Evolutionary conservation across 2,888 invertebrate genomes (phyloP).

Genomic region (Cephonodes hylas): DNA sequence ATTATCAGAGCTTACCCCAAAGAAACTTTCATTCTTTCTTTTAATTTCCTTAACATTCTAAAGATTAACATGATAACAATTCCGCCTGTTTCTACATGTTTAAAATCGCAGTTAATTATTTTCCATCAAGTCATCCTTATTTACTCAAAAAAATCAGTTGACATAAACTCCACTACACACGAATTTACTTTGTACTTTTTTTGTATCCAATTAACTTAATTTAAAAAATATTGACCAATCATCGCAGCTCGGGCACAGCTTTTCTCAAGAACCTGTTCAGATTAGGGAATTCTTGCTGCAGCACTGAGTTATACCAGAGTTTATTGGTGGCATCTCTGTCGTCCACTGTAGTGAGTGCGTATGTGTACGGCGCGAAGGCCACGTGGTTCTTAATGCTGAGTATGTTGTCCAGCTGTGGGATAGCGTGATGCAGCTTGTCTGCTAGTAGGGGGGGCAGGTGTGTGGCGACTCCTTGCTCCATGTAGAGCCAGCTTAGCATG

Average conservation of each 20-base stretch:
- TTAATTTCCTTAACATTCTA: no score
- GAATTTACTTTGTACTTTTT: no score
- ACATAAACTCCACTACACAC: no score
- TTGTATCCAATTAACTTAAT: no score
- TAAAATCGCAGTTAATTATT: no score
- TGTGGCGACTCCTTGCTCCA: constrained; percentile 46
- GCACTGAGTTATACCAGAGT: constrained; percentile 47
- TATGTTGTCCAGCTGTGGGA: constrained; percentile 54
- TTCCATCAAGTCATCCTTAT: no score
- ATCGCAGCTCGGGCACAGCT: constrained; percentile 46
- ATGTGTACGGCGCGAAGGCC: constrained; percentile 64
- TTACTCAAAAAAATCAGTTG: no score
- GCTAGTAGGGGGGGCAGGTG: constrained; percentile 54
- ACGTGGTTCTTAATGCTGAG: constrained; percentile 61
- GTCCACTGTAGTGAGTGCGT: constrained; percentile 39
- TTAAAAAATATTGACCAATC: constrained; percentile 18
- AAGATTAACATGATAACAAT: no score
- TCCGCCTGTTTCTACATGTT: no score
- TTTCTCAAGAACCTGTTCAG: constrained; percentile 51
- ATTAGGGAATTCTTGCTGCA: constrained; percentile 47
- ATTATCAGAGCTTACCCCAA: no score
- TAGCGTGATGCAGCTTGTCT: constrained; percentile 43
- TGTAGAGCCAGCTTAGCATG: constrained; percentile 60
- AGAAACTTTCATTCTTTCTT: no score
- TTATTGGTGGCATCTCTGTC: constrained; percentile 46